phyloP scores from a whole-genome alignment of 1,140 invertebrate species.

The Drosophila nebulosa region DNA sequence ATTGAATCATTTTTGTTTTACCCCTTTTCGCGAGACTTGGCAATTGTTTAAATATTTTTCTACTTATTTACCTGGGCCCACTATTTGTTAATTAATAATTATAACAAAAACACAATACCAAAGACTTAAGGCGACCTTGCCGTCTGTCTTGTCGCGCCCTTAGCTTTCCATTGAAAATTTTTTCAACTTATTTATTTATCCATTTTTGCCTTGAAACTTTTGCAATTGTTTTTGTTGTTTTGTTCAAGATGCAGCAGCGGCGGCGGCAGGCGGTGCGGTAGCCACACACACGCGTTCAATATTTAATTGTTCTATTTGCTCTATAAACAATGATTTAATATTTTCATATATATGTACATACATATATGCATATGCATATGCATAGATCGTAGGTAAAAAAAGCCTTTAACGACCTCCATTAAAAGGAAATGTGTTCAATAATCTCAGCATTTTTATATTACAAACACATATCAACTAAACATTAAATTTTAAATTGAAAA shows the following conservation, averaged over 20 bases:
- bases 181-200: background rate
- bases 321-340: background rate
- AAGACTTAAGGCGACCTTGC: constrained; percentile 3
- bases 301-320: background rate
- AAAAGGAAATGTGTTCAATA: too few species aligned
- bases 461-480: too few species aligned
- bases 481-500: too few species aligned
- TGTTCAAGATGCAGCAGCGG: background rate
- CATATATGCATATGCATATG: background rate
- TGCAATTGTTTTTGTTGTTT: background rate
- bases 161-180: background rate
- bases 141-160: background rate
- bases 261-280: background rate
- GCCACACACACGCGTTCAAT: background rate
- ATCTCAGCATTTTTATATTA: too few species aligned
- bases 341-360: too few species aligned
- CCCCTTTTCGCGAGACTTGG: background rate
- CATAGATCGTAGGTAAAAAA: background rate
- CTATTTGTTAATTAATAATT: constrained; percentile 69
- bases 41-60: constrained; percentile 40
- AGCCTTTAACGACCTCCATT: too few species aligned
- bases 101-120: constrained; percentile 25
- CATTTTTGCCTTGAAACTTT: background rate
- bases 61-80: constrained; percentile 41
- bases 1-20: background rate